Evolutionary conservation across 2,797 vertebrate species (phyloP).

Genomic region (Lacerta viridis): DNA sequence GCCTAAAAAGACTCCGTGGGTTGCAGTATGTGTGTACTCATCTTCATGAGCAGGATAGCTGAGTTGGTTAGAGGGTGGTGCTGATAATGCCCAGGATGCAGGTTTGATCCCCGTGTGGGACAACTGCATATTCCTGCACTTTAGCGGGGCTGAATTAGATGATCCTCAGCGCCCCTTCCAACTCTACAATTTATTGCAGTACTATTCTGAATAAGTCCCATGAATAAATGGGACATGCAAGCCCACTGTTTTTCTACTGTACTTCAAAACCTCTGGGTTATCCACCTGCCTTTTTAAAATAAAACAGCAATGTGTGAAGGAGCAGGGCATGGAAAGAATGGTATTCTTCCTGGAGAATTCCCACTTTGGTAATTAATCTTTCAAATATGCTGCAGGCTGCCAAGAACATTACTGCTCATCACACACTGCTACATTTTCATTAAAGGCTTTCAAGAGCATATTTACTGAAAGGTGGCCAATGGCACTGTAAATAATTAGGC

Average conservation of each 20-base stretch:
- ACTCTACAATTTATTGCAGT: no score
- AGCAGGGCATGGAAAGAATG: background rate
- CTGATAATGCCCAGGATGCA: no score
- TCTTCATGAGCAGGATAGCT: background rate
- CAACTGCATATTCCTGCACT: no score
- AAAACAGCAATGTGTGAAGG: background rate
- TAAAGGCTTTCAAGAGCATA: background rate
- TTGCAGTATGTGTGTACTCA: background rate
- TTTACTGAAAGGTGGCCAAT: background rate
- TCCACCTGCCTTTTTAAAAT: background rate
- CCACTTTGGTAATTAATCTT: background rate
- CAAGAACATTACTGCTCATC: background rate
- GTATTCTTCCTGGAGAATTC: background rate
- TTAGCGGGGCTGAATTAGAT: no score
- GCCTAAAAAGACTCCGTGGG: background rate
- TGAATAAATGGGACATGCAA: slow-evolving; percentile 1
- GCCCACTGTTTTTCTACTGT: background rate
- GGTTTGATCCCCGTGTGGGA: no score
- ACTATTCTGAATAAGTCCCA: no score
- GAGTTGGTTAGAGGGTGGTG: no score
- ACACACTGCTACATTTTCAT: background rate
- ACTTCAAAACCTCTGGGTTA: background rate
- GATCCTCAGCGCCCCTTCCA: no score
- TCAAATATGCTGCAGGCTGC: rapidly evolving
- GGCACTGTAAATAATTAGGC: background rate